phyloP scores from a whole-genome alignment of 2,113 vertebrate species.

The Nerophis lumbriciformis region DNA sequence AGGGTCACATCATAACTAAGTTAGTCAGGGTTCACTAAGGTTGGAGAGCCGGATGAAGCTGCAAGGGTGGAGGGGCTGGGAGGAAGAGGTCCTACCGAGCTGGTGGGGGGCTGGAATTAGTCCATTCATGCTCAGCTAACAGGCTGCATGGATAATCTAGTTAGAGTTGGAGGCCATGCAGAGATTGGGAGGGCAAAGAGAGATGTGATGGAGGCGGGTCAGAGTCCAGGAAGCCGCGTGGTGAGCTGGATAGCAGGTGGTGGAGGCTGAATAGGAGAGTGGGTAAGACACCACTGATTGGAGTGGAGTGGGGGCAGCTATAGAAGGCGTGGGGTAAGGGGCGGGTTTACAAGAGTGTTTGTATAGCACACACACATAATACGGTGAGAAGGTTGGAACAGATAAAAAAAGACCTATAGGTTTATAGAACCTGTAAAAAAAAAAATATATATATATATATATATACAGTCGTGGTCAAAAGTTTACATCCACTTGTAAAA shows the following conservation, averaged over 20 bases:
- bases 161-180: slow-evolving; percentile 46
- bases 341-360: slow-evolving; percentile 22
- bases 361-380: slow-evolving; percentile 3
- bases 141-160: slow-evolving; percentile 56
- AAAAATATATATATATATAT: too few species aligned
- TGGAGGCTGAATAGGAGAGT: slow-evolving; percentile 49
- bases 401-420: too few species aligned
- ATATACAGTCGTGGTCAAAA: too few species aligned
- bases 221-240: slow-evolving; percentile 17
- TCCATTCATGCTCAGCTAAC: slow-evolving; percentile 52
- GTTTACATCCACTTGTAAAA: too few species aligned
- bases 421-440: too few species aligned
- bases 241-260: slow-evolving; percentile 50
- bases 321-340: slow-evolving; percentile 23
- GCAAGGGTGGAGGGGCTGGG: slow-evolving; percentile 7
- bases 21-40: slow-evolving; percentile 59
- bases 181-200: slow-evolving; percentile 3
- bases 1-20: slow-evolving; percentile 58
- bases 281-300: slow-evolving; percentile 2
- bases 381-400: too few species aligned
- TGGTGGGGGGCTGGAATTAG: slow-evolving; percentile 26
- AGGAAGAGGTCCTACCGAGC: slow-evolving; percentile 42
- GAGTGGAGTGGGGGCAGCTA: slow-evolving; percentile 22
- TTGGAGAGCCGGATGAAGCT: slow-evolving; percentile 17
- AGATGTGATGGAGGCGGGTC: slow-evolving; percentile 27